Evolutionary conservation across 2,888 invertebrate genomes (phyloP), one percentile per base, ranked within the genome.

Genomic region (Dicyrtomina minuta): DNA sequence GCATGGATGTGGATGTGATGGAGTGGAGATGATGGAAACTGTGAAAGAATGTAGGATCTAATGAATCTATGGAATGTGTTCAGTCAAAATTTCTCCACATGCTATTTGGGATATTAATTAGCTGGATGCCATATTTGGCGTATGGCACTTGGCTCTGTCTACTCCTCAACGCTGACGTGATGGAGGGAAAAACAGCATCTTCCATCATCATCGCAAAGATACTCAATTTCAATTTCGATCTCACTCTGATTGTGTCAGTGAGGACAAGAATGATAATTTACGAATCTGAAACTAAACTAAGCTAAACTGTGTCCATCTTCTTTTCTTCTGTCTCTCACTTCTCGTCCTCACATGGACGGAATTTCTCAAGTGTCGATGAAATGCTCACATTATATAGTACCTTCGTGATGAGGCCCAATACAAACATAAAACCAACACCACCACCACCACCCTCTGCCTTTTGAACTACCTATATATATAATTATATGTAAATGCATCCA

Each of bases 41-140:
- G 33, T n/a, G 33, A 33, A 33, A 8, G 8, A 33, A 33, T 33
- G 33, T 33, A 33, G 3, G 33, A 33, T 33, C 3, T 33, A 33
- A 33, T 33, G 33, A 33, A n/a, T n/a, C n/a, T n/a, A n/a, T n/a
- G 33, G 33, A 33, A 33, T 33, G 33, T 33, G 33, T n/a, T n/a
- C n/a, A n/a, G n/a, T n/a, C n/a, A n/a, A 33, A 33, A 33, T 33
- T 33, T 33, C 33, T 33, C 33, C 33, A 33, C 33, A 33, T 33
- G 33, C 8, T 33, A 33, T 33, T 33, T 33, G 33, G 33, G 58
- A 22, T 58, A 58, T 58, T 58, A 58, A 58, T 58, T 58, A 58
- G 13, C 58, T 22, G n/a, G 41, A 41, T 39, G 22, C 41, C 58
- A 20, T 58, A 58, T 58, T 58, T 58, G 58, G 39, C 58, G 10